Conservation (phyloP, 2,113 vertebrate species). For the Hyaena hyaena region DNA sequence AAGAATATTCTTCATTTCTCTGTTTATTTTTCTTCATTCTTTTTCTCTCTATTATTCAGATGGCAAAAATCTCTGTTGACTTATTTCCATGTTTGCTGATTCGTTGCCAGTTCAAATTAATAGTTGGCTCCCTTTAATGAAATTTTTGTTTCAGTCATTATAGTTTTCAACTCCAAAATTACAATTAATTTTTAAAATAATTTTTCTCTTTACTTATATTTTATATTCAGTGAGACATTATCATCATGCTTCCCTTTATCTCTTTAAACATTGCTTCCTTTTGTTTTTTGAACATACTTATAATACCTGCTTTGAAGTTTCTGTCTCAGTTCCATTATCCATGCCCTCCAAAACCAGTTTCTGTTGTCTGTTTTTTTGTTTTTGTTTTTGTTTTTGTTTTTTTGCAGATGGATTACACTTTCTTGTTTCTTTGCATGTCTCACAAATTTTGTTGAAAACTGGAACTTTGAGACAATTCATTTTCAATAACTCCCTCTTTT, state of each 20-base stretch:
- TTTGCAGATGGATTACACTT: not conserved
- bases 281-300: not conserved
- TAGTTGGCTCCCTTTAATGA: accelerated
- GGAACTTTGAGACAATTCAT: not conserved
- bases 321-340: not conserved
- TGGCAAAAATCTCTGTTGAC: not conserved
- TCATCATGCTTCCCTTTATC: not conserved
- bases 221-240: not conserved
- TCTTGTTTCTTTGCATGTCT: not conserved
- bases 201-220: not conserved
- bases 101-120: not conserved
- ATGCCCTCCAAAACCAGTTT: not conserved
- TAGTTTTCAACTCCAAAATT: not conserved
- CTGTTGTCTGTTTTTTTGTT: not conserved
- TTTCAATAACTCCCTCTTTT: not conserved
- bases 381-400: no score
- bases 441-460: not conserved
- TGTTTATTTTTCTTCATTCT: not conserved
- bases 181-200: not conserved
- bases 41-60: not conserved
- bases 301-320: not conserved
- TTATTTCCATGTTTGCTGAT: not conserved
- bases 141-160: not conserved
- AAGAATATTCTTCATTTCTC: not conserved
- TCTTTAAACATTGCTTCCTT: not conserved